These are phyloP conservation scores for Melinopterus prodromus DNA, from an alignment of 2,888 invertebrate genomes.

Conservation along the genomic window DNA sequence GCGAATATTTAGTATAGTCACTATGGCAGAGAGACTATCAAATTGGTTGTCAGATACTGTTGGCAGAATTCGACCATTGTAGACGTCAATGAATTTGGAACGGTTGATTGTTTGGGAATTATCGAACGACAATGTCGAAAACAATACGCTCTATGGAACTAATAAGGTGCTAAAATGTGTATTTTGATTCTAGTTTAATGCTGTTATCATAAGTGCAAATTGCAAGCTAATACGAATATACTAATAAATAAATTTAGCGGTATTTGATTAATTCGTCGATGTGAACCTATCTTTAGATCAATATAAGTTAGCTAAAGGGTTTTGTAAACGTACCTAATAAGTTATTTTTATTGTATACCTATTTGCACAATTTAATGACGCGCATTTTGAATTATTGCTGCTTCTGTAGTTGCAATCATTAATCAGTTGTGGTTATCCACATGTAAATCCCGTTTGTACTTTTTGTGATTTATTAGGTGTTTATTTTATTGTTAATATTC, in stretches of 20 bases:
- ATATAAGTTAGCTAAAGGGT: not conserved
- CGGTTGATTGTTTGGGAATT: not conserved
- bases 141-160: not conserved
- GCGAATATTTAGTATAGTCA: not conserved
- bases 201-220: not conserved
- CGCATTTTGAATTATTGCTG: no score
- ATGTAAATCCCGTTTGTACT: no score
- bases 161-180: not conserved
- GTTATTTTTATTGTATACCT: no score
- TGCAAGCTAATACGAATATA: not conserved
- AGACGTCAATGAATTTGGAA: not conserved
- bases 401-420: no score
- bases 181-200: not conserved
- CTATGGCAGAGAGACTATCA: not conserved
- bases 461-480: no score
- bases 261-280: not conserved
- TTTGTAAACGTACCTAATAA: no score
- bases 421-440: no score
- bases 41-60: not conserved
- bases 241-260: not conserved
- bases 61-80: not conserved
- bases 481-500: no score
- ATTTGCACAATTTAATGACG: no score
- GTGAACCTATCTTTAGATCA: not conserved
- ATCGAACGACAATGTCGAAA: not conserved